phyloP scores from a whole-genome alignment of 1,140 invertebrate genomes.

The Bombus impatiens region DNA sequence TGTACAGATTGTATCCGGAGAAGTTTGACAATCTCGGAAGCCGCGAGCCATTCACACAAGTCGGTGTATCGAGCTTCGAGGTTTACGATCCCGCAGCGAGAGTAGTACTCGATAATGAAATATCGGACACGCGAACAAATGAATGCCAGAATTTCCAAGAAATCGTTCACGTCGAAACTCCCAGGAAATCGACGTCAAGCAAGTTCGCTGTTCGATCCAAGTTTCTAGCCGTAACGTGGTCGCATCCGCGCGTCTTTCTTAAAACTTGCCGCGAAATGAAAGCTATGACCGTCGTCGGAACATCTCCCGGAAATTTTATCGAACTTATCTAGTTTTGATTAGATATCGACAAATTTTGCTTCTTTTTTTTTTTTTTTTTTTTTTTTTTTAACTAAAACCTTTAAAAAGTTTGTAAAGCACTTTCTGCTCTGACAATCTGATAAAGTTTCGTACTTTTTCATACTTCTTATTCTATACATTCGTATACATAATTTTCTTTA shows the following conservation, averaged over 20 bases:
- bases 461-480: neutral
- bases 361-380: too few species aligned
- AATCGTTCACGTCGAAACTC: neutral
- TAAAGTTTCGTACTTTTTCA: neutral
- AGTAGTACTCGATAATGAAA: constrained; percentile 37
- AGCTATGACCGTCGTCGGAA: neutral
- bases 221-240: neutral
- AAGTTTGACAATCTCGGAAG: constrained; percentile 2
- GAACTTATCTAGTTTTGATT: neutral
- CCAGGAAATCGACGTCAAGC: neutral
- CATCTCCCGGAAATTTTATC: neutral
- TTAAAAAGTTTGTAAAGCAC: neutral
- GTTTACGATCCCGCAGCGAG: neutral
- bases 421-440: constrained; percentile 22
- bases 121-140: constrained; percentile 17
- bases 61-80: constrained; percentile 36
- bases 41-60: neutral
- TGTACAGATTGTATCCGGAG: neutral
- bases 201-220: neutral
- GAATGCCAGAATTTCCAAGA: constrained; percentile 27
- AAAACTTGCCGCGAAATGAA: constrained; percentile 1
- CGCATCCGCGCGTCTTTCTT: too few species aligned
- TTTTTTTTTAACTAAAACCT: neutral
- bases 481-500: neutral
- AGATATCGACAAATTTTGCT: neutral